phyloP scores from a whole-genome alignment of 2,888 invertebrate species.

The Sarcophaga carnaria region DNA sequence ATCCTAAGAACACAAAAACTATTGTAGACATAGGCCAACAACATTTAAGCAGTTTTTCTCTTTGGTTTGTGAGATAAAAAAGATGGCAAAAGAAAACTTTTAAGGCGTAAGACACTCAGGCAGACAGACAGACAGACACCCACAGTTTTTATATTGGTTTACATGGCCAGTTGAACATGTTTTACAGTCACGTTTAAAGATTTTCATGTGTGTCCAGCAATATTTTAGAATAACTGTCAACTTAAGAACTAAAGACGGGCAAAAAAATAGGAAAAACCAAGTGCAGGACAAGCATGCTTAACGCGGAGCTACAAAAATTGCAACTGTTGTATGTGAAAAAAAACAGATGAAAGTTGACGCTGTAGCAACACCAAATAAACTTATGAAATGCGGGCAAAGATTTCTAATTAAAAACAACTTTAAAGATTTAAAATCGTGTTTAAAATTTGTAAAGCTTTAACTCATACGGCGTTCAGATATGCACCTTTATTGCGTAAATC shows the following conservation, averaged over 20 bases:
- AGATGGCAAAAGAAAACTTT: conserved; percentile 1
- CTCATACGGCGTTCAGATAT: no score
- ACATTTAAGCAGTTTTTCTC: conserved; percentile 26
- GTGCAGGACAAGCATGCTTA: conserved; percentile 1
- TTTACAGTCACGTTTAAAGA: conserved; percentile 72
- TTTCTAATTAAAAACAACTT: not conserved
- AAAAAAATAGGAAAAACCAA: conserved; percentile 16
- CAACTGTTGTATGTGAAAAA: conserved; percentile 5
- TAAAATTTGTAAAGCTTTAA: no score
- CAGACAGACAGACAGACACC: conserved; percentile 16
- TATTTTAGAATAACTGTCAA: conserved; percentile 78
- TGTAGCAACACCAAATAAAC: conserved; percentile 1
- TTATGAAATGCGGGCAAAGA: not conserved
- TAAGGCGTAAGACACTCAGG: not conserved
- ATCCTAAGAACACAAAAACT: conserved; percentile 27
- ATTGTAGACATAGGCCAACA: conserved; percentile 52
- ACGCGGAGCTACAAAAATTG: conserved; percentile 25
- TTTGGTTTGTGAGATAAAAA: conserved; percentile 17
- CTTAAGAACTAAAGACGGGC: conserved; percentile 20
- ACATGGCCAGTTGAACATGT: conserved; percentile 63
- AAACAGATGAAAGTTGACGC: not conserved
- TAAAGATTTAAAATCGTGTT: no score
- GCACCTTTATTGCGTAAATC: no score
- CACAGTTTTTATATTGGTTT: not conserved
- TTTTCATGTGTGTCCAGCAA: conserved; percentile 75